These are phyloP conservation scores for Mandrillus leucophaeus DNA, from an alignment of 2,113 vertebrate species.

Conservation along the genomic window DNA sequence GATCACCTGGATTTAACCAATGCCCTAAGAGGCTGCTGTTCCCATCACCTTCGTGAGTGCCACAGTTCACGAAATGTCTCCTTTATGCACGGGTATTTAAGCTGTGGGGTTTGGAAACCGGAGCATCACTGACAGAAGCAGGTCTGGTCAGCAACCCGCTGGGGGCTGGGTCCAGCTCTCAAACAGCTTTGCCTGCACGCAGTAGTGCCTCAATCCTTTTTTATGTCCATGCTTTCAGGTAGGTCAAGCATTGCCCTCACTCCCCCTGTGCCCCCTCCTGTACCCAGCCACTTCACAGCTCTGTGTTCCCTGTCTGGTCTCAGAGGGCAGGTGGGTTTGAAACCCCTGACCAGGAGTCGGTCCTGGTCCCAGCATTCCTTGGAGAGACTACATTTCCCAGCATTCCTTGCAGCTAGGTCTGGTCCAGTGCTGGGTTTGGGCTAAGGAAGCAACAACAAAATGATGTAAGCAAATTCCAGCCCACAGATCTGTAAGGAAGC, in stretches of 20 bases:
- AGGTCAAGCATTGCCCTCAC: neutral
- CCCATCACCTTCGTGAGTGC: too few species aligned
- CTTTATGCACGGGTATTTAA: neutral
- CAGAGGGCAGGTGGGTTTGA: too few species aligned
- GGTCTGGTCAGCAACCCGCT: neutral
- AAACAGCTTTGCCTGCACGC: neutral
- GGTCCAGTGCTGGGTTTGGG: neutral
- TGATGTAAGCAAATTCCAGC: neutral
- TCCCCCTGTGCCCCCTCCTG: neutral
- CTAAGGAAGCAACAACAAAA: neutral
- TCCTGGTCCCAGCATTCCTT: neutral
- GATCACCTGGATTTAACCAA: neutral
- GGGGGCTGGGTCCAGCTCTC: neutral
- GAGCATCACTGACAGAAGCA: neutral
- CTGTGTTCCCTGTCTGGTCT: neutral
- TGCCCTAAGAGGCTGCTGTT: neutral
- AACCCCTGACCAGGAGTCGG: neutral
- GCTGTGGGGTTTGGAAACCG: neutral
- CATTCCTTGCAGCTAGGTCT: neutral
- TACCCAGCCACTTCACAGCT: neutral
- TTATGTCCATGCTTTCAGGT: neutral
- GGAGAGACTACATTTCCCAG: neutral
- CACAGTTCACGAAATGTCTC: neutral
- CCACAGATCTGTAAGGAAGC: neutral
- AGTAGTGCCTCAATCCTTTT: neutral